A percentile compares a stretch with the other conserved stretches of the same genome.
Conservation (phyloP, 1,140 invertebrate genomes). For the Leptinotarsa lineolata region DNA sequence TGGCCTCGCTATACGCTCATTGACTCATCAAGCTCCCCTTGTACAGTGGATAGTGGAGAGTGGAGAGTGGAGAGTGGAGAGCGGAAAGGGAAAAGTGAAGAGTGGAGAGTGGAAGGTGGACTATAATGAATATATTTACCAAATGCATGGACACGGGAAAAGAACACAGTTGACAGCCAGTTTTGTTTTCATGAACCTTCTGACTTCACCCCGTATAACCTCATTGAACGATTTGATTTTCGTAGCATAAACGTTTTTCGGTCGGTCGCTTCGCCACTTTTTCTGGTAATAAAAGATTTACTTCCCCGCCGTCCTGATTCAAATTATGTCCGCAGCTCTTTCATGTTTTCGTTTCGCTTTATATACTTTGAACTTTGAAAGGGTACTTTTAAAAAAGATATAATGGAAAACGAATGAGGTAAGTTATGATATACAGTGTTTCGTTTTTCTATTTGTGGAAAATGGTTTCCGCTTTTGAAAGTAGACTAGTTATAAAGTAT, state of each 20-base stretch:
- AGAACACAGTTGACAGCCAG: too few species aligned
- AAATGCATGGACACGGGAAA: too few species aligned
- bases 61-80: too few species aligned
- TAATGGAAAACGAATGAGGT: slow-evolving; percentile 6
- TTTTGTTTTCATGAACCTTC: too few species aligned
- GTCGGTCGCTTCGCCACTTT: neutral
- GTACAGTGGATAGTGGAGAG: too few species aligned
- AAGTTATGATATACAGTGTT: slow-evolving; percentile 6
- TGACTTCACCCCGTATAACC: neutral
- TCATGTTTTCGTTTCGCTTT: neutral
- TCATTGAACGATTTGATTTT: neutral
- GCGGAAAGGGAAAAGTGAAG: too few species aligned
- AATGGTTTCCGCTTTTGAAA: neutral
- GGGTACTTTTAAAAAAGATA: neutral
- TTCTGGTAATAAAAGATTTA: slow-evolving; percentile 1
- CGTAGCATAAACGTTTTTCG: neutral
- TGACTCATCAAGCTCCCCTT: too few species aligned
- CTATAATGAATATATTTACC: too few species aligned
- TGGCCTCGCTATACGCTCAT: too few species aligned
- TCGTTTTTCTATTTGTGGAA: neutral
- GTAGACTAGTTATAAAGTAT: neutral
- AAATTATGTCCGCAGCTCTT: neutral
- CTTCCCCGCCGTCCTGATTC: neutral
- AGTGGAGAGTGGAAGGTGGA: too few species aligned
- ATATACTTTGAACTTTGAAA: neutral